Percentiles rank a stretch among this genome's conserved stretches.
Conservation (phyloP, 2,888 invertebrate genomes). For the Ophion costatus region DNA sequence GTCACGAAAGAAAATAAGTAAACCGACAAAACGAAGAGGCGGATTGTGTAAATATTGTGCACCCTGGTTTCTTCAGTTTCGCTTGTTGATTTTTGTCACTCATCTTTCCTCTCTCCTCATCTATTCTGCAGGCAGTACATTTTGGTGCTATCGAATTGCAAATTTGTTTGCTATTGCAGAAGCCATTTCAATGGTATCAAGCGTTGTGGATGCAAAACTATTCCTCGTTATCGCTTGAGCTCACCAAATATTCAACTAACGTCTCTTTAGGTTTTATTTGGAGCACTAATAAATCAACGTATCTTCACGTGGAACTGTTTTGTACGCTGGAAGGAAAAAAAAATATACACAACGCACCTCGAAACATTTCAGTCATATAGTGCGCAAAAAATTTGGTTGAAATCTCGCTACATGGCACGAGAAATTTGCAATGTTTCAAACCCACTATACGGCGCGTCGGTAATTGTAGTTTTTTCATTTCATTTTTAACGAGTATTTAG, state of each 20-base stretch:
- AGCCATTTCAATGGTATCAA: neutral
- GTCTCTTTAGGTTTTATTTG: slow-evolving; percentile 1
- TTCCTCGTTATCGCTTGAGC: neutral
- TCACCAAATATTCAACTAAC: neutral
- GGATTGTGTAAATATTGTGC: slow-evolving; percentile 30
- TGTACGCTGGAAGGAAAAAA: neutral
- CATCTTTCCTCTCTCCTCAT: slow-evolving; percentile 12
- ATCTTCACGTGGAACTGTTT: neutral
- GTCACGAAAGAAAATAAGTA: slow-evolving; percentile 63
- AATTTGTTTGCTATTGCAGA: neutral
- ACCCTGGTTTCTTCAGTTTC: slow-evolving; percentile 46
- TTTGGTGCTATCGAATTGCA: neutral
- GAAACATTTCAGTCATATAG: neutral
- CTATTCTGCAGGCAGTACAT: neutral
- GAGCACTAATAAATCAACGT: neutral
- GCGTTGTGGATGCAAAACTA: neutral
- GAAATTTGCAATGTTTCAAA: neutral
- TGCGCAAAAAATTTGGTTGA: neutral
- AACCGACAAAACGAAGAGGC: slow-evolving; percentile 22
- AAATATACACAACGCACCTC: neutral
- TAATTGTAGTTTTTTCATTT: no score
- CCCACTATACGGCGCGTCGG: neutral
- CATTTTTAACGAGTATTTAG: no score
- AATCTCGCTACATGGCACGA: neutral
- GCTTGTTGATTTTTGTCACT: slow-evolving; percentile 28